Percentiles rank a stretch among this genome's conserved stretches.
phyloP scores from a whole-genome alignment of 2,888 invertebrate genomes.

The Thyatira batis region DNA sequence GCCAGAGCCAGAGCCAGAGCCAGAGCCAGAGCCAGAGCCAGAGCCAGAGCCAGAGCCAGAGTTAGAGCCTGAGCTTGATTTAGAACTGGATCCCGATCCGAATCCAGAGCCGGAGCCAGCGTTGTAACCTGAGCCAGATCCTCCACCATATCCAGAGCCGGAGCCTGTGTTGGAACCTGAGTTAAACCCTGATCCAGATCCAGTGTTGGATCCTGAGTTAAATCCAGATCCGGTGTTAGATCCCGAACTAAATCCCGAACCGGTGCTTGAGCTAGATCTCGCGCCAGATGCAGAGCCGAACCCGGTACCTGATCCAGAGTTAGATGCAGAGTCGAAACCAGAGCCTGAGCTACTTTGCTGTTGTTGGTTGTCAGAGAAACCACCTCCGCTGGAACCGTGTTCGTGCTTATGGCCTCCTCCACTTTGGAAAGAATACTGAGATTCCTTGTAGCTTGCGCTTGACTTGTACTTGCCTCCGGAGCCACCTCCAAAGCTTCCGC shows the following conservation, averaged over 20 bases:
- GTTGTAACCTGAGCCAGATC: constrained; percentile 4
- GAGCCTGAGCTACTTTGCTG: no score
- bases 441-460: constrained; percentile 32
- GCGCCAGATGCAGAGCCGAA: constrained; percentile 5
- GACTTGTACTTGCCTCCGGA: constrained; percentile 12
- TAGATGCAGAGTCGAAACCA: not conserved
- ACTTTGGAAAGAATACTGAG: constrained; percentile 35
- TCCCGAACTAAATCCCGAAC: constrained; percentile 1
- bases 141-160: constrained; percentile 2
- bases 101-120: no score
- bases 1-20: constrained; percentile 9
- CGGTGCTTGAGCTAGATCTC: constrained; percentile 5
- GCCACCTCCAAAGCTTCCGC: not conserved
- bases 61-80: no score
- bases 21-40: not conserved
- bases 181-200: constrained; percentile 7
- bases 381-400: not conserved
- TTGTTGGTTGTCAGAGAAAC: no score
- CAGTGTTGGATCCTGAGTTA: no score
- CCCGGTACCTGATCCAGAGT: constrained; percentile 10
- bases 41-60: constrained; percentile 6
- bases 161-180: no score
- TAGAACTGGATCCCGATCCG: no score
- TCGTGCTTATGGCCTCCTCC: constrained; percentile 14
- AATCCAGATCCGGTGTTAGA: no score